phyloP scores from a whole-genome alignment of 1,140 invertebrate species.

The Achatina immaculata region DNA sequence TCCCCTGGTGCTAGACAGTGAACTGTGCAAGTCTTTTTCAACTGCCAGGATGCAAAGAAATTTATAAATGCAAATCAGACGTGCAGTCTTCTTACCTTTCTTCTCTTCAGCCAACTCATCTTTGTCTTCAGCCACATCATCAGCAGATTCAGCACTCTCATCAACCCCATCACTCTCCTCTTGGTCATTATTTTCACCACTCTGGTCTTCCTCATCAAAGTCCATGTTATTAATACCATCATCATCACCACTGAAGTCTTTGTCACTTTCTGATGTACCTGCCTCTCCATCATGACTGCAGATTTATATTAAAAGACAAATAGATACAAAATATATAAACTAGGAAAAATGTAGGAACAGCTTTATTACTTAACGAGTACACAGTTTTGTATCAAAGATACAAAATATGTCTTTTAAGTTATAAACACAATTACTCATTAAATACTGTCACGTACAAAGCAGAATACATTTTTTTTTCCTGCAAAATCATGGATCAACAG shows the following conservation, averaged over 20 bases:
- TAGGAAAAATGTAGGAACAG: too few species aligned
- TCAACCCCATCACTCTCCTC: not conserved
- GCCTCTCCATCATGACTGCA: not conserved
- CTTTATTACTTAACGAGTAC: too few species aligned
- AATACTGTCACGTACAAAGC: too few species aligned
- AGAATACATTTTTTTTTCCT: too few species aligned
- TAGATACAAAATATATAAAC: too few species aligned
- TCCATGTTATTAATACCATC: not conserved
- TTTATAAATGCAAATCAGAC: too few species aligned
- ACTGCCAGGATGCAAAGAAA: too few species aligned
- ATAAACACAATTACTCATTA: not conserved
- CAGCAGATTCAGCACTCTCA: constrained; percentile 5
- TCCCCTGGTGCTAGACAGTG: too few species aligned
- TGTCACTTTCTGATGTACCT: constrained; percentile 3
- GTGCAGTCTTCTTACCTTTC: not conserved
- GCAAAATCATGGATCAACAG: too few species aligned
- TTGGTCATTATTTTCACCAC: constrained; percentile 15
- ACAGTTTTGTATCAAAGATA: not conserved
- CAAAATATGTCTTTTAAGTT: not conserved
- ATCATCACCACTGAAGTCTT: not conserved
- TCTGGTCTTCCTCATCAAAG: not conserved
- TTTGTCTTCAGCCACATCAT: constrained; percentile 2
- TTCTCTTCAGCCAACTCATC: not conserved
- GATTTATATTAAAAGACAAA: not conserved
- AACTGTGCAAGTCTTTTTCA: too few species aligned